phyloP scores from a whole-genome alignment of 1,140 invertebrate genomes.

The Tyrophagus putrescentiae region DNA sequence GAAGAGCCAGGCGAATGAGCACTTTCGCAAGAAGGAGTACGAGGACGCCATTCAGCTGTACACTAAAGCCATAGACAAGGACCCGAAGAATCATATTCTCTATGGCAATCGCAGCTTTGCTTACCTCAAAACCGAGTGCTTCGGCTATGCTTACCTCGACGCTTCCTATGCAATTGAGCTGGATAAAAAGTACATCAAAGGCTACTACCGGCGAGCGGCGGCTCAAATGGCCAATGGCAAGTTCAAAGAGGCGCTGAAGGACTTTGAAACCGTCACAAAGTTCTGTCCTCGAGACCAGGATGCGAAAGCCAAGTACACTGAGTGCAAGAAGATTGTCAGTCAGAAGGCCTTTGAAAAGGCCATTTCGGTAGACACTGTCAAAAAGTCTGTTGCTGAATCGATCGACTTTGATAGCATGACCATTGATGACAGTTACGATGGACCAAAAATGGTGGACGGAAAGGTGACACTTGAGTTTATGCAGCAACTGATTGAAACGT shows the following conservation, averaged over 20 bases:
- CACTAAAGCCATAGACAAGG: slow-evolving; percentile 63
- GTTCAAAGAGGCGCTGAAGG: slow-evolving; percentile 86
- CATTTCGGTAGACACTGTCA: slow-evolving; percentile 77
- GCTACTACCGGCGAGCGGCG: slow-evolving; percentile 76
- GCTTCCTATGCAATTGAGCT: slow-evolving; percentile 70
- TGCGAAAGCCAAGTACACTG: slow-evolving; percentile 76
- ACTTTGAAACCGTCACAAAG: slow-evolving; percentile 88
- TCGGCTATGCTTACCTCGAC: slow-evolving; percentile 65
- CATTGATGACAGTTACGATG: slow-evolving; percentile 85
- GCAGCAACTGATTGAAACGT: slow-evolving; percentile 70
- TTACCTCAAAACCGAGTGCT: slow-evolving; percentile 64
- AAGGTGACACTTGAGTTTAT: slow-evolving; percentile 50
- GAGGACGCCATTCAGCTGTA: slow-evolving; percentile 64
- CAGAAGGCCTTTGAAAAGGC: slow-evolving; percentile 91
- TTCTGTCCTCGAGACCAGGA: slow-evolving; percentile 81
- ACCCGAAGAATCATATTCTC: slow-evolving; percentile 70
- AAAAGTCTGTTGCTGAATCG: slow-evolving; percentile 64
- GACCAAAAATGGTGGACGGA: slow-evolving; percentile 73
- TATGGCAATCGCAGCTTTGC: slow-evolving; percentile 87
- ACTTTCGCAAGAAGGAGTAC: slow-evolving; percentile 63
- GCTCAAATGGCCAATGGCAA: slow-evolving; percentile 94
- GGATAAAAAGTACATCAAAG: slow-evolving; percentile 80
- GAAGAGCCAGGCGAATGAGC: slow-evolving; percentile 67
- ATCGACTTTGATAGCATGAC: slow-evolving; percentile 80
- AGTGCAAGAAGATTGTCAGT: slow-evolving; percentile 91